Percentiles rank a stretch among this genome's conserved stretches.
These are phyloP conservation scores for Premnoplex brunnescens DNA, from an alignment of 2,797 vertebrate genomes.

Conservation along the genomic window DNA sequence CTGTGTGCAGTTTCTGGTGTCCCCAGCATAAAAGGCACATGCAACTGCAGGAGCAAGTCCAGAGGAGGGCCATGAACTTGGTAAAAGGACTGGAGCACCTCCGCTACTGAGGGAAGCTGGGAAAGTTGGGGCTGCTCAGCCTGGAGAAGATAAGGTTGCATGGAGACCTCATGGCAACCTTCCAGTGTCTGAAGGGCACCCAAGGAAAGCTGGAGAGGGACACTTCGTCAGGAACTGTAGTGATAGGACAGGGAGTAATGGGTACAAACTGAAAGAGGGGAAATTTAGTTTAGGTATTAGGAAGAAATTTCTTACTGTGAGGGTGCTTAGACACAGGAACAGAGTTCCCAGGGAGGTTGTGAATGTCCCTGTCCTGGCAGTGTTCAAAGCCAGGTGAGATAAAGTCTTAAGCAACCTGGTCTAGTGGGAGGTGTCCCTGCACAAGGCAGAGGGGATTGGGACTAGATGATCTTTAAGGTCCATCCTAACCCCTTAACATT, in stretches of 20 bases:
- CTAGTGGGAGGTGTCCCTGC: not conserved
- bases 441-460: fast-evolving
- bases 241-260: not conserved
- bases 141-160: not conserved
- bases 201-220: not conserved
- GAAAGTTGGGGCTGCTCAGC: not conserved
- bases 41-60: not conserved
- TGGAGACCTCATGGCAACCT: not conserved
- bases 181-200: not conserved
- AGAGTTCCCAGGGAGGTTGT: not conserved
- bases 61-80: not conserved
- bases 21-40: not conserved
- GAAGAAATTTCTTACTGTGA: not conserved
- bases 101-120: not conserved
- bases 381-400: not conserved
- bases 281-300: not conserved
- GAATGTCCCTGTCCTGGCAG: not conserved
- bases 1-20: not conserved
- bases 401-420: not conserved
- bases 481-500: not conserved
- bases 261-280: not conserved
- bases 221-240: not conserved
- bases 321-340: not conserved
- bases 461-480: not conserved
- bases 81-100: not conserved